Base-by-base conservation (phyloP, 2,888 invertebrate genomes). In the Tachina grossa region DNA sequence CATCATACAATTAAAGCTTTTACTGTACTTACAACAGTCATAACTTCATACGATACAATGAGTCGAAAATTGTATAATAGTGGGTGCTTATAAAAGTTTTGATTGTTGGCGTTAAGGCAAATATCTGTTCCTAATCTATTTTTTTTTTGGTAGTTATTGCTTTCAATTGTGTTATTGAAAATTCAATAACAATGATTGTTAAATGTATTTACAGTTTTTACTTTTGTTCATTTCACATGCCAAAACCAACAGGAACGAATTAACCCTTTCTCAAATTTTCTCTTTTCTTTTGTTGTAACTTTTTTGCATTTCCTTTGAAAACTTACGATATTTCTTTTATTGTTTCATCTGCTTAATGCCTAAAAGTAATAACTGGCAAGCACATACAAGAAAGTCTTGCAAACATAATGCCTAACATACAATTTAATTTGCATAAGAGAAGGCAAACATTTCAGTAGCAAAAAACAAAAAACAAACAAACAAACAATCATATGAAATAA, bases 41-140 rank as follows among this genome's bases (percentile, higher is more conserved):
- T 31, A 6, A 31, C 31, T 31, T 31, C 31, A 57, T 4, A 41
- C 9, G n/a, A 22, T 31, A 57, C 45, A 53, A 53, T 22, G 41
- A 65, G 19, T 68, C 59, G 19, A 55, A 55, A 53, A 71, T 47
- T 68, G 16, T 55, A 39, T 71, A 22, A 47, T 43, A 68, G 79
- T 75, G 71, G 49, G 79, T 75, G 79, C 79, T 71, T 80, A 84
- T 79, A 79, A 79, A 71, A 71, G 51, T 51, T 31, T 79, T 74
- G 78, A 19, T n/a, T 53, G n/a, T 16, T 61, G 65, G 45, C 5
- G 41, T 31, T 14, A 53, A n/a, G 51, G 39, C 16, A 8, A 47
- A 49, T 57, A 74, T 69, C 41, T 79, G 57, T 69, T 69, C 31
- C 9, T 16, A 31, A 65, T 61, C n/a, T 47, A 39, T 51, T 53